Conservation (phyloP, 1,140 invertebrate species). For the Habropoda laboriosa region DNA sequence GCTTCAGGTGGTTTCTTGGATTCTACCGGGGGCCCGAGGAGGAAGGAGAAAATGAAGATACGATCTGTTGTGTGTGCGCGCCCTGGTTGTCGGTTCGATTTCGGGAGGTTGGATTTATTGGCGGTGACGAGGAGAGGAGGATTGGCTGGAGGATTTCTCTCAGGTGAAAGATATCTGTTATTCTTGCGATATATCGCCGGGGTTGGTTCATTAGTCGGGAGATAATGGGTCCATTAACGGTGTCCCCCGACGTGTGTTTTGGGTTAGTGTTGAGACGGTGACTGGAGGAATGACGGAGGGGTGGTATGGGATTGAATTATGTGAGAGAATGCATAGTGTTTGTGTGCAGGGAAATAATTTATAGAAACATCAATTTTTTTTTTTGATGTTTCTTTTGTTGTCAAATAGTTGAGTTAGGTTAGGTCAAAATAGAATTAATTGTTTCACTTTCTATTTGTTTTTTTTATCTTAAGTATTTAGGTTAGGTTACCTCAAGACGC, state of each 20-base stretch:
- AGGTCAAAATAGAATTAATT: too few species aligned
- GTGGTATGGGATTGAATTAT: too few species aligned
- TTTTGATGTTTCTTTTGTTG: too few species aligned
- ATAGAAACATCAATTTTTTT: too few species aligned
- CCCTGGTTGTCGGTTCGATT: not conserved
- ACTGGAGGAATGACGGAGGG: not conserved
- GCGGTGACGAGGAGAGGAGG: not conserved
- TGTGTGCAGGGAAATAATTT: too few species aligned
- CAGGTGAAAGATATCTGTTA: not conserved
- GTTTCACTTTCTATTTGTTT: too few species aligned
- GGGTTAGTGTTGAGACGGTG: not conserved
- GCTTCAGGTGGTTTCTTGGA: not conserved
- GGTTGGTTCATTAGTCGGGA: constrained; percentile 6
- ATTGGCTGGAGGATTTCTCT: not conserved
- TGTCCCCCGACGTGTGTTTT: not conserved
- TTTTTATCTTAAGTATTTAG: too few species aligned
- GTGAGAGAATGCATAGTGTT: too few species aligned
- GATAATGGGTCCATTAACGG: constrained; percentile 11
- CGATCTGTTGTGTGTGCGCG: too few species aligned
- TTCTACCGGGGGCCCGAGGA: not conserved
- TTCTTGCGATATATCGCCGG: not conserved
- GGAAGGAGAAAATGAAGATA: constrained; percentile 6
- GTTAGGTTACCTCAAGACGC: too few species aligned
- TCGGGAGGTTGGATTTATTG: not conserved
- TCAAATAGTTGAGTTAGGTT: too few species aligned